These are phyloP conservation scores for Pangasius larnaudii DNA, from an alignment of 2,797 vertebrate species.

Conservation along the genomic window DNA sequence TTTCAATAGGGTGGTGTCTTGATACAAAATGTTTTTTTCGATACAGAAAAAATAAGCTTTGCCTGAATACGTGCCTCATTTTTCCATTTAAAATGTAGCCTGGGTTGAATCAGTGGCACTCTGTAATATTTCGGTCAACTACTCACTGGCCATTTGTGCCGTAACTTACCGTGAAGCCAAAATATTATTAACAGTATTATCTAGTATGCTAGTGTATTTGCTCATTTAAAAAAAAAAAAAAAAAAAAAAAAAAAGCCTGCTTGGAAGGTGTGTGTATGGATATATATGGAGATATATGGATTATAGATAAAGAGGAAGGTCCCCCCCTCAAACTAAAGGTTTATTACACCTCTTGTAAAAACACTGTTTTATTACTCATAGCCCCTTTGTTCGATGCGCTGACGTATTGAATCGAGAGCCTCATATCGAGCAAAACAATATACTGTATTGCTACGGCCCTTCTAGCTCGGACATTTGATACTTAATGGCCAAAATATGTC, in stretches of 20 bases:
- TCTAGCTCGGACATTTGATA: neutral
- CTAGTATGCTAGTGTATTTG: neutral
- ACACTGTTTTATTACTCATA: neutral
- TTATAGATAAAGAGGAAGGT: neutral
- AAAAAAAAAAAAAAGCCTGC: no score
- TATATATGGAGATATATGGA: no score
- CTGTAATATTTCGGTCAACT: neutral
- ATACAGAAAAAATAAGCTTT: neutral
- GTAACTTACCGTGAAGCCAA: neutral
- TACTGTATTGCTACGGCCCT: neutral
- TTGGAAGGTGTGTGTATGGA: neutral
- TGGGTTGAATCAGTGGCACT: neutral
- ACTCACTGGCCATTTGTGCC: neutral
- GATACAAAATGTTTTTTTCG: neutral
- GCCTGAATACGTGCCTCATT: no score
- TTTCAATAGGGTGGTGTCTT: neutral
- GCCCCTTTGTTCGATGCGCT: neutral
- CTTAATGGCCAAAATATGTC: neutral
- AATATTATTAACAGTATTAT: no score
- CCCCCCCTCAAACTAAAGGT: no score
- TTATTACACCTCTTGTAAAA: neutral
- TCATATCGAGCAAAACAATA: neutral
- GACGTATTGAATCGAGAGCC: neutral
- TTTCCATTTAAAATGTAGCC: neutral
- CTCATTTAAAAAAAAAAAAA: neutral